Evolutionary conservation across 2,113 vertebrate species (phyloP), one percentile per base, ranked within the genome.

Genomic region (Dicentrarchus labrax): DNA sequence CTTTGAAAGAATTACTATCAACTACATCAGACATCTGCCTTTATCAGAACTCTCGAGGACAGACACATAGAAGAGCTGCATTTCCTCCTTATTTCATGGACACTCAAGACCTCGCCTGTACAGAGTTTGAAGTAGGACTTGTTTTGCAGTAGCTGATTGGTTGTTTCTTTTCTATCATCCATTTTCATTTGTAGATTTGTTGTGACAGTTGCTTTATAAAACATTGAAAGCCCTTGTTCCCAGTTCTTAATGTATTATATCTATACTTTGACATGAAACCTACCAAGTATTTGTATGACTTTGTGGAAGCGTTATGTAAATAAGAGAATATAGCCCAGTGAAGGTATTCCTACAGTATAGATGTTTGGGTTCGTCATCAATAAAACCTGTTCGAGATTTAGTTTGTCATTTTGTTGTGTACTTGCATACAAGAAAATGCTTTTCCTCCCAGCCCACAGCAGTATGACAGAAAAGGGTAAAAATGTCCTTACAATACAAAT

Each of bases 101-200:
- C 86, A 51, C 71, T 66, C 19, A 59, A 72, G 47, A 88, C 88
- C 80, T 84, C 6, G 47, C 86, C 76, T 93, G 93, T 93, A 95
- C 92, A 94, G 88, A 91, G 82, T 91, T 84, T 91, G 62, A 92
- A 92, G 85, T 90, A 89, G 80, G 50, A 88, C 71, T 90, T 87
- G 78, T 89, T 91, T 95, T 93, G 84, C 79, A 86, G 89, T 93
- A 90, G 92, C 88, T 93, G 22, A 38, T 47, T 73, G 50, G 36
- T 86, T 74, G 1, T 84, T 89, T 85, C 65, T 93, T 93, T 90
- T 90, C 69, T 87, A 88, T 92, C 77, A 87, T 84, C 61, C 66
- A 74, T 94, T 92, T 92, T 90, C 88, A 92, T 95, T 93, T 94
- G 95, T 96, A 95, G 93, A 95, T 92, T 94, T 93, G 90, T 94